phyloP scores from a whole-genome alignment of 2,797 vertebrate species.

The Micrastur ruficollis region DNA sequence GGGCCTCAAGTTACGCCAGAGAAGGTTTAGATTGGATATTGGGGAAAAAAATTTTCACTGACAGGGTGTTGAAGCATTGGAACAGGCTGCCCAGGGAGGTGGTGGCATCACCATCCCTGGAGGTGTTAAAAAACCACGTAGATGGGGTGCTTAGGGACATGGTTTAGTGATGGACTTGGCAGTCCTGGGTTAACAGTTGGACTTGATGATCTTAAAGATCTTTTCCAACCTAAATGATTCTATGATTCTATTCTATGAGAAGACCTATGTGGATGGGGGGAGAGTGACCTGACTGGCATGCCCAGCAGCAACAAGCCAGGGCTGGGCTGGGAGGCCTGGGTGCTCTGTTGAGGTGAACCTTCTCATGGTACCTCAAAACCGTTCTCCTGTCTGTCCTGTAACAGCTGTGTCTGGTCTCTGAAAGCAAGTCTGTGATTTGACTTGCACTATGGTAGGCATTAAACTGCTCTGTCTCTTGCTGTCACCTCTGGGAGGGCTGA shows the following conservation, averaged over 20 bases:
- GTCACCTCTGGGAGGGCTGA: background rate
- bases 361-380: rapidly evolving
- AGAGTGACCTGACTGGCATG: background rate
- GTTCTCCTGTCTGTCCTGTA: background rate
- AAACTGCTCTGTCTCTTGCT: background rate
- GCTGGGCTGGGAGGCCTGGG: background rate
- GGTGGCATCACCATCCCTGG: too few relatives aligned
- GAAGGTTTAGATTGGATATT: too few relatives aligned
- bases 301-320: background rate
- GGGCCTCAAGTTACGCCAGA: too few relatives aligned
- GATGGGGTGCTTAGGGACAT: too few relatives aligned
- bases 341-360: background rate
- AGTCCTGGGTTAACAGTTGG: too few relatives aligned
- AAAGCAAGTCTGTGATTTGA: background rate
- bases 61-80: too few relatives aligned
- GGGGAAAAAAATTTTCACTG: too few relatives aligned
- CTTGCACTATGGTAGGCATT: background rate
- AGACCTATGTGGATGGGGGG: rapidly evolving
- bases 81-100: too few relatives aligned
- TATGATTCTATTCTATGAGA: background rate
- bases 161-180: too few relatives aligned
- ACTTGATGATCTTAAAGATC: too few relatives aligned
- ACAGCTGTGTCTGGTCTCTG: background rate
- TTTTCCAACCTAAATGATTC: too few relatives aligned
- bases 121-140: too few relatives aligned